phyloP scores from a whole-genome alignment of 2,113 vertebrate genomes.

The Bombycilla garrulus region DNA sequence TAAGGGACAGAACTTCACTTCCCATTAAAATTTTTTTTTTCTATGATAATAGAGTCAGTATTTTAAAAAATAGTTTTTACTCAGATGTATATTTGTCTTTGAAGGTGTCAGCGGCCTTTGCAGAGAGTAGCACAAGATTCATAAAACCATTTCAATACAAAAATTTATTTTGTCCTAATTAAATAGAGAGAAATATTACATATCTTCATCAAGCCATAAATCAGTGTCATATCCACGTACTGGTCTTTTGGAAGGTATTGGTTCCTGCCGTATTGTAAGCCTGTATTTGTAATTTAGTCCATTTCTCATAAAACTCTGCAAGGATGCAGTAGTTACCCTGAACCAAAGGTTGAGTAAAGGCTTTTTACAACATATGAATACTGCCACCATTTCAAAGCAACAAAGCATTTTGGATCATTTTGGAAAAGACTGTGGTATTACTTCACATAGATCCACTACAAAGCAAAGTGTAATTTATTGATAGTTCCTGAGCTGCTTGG shows the following conservation, averaged over 20 bases:
- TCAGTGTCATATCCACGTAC: neutral
- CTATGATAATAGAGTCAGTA: neutral
- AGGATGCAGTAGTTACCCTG: neutral
- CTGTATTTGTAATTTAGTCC: neutral
- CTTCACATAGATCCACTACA: neutral
- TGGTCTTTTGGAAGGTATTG: neutral
- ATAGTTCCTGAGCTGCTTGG: neutral
- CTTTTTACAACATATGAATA: neutral
- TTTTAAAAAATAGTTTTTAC: neutral
- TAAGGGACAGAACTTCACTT: neutral
- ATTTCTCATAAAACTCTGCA: neutral
- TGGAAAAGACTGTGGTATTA: neutral
- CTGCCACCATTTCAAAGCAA: neutral
- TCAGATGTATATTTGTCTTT: neutral
- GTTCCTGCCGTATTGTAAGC: neutral
- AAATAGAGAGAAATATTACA: neutral
- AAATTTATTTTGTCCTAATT: neutral
- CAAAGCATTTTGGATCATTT: neutral
- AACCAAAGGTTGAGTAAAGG: neutral
- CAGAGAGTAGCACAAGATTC: neutral
- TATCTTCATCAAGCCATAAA: neutral
- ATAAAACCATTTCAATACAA: neutral
- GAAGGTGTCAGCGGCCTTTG: neutral
- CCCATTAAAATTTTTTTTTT: neutral
- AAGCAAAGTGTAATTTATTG: neutral